These are phyloP conservation scores for Papilio dardanus DNA, from an alignment of 1,140 invertebrate species.

Conservation along the genomic window DNA sequence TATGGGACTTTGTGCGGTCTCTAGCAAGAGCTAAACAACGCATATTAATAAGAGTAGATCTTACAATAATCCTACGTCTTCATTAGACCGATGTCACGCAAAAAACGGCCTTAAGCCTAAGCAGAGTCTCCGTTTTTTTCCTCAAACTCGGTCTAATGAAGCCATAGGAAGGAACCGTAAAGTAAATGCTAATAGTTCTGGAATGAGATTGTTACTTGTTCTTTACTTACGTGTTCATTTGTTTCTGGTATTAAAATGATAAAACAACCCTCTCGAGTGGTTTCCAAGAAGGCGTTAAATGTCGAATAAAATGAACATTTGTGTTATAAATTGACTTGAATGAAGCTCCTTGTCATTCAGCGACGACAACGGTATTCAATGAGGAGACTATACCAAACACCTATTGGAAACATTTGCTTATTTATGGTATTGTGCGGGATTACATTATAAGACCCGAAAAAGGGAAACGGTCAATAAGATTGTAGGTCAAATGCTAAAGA, in stretches of 20 bases:
- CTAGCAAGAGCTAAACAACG: background rate
- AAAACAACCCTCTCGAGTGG: slow-evolving; percentile 36
- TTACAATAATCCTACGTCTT: too few relatives aligned
- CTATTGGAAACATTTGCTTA: slow-evolving; percentile 39
- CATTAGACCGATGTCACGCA: too few relatives aligned
- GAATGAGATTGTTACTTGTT: background rate
- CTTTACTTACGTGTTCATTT: slow-evolving; percentile 32
- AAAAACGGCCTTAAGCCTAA: too few relatives aligned
- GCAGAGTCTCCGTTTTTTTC: too few relatives aligned
- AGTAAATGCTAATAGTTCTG: background rate
- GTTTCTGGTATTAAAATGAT: slow-evolving; percentile 30
- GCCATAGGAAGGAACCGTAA: too few relatives aligned
- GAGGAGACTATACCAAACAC: slow-evolving; percentile 22
- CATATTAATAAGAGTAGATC: too few relatives aligned
- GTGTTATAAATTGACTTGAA: slow-evolving; percentile 65
- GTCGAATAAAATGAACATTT: slow-evolving; percentile 43
- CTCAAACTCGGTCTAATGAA: too few relatives aligned
- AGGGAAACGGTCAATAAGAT: slow-evolving; percentile 3
- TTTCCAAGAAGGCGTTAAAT: slow-evolving; percentile 56
- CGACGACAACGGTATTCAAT: slow-evolving; percentile 32
- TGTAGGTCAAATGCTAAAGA: background rate
- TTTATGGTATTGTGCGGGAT: slow-evolving; percentile 43
- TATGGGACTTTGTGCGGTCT: background rate
- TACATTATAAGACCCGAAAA: slow-evolving; percentile 39
- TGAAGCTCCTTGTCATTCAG: slow-evolving; percentile 55